Evolutionary conservation across 2,113 vertebrate genomes (phyloP), one percentile per base, ranked within the genome.

Genomic region (Microcebus ravelobensis): DNA sequence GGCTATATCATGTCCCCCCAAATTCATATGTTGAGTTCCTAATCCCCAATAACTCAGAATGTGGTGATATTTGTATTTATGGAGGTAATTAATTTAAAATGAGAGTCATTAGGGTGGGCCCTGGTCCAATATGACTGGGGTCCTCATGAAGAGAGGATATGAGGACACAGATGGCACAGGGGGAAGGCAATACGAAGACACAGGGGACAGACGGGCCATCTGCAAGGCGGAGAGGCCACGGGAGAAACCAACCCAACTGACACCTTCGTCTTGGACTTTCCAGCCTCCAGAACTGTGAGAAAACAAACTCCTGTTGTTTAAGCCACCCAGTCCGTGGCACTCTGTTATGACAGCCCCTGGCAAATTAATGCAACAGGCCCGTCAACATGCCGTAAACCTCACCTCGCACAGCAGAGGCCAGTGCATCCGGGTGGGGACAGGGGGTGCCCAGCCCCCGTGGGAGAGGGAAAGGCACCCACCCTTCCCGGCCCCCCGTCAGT

Each of bases 361-460:
- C 21, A 29, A 17, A 45, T 50, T 0, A 25, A 9, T 25, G 31
- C 4, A 36, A 4, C 1, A 52, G 25, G 25, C 20, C 23, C 29
- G 34, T 70, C 6, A 21, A 17, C 31, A 31, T 31, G 20, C 59
- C 36, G 13, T 31, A 89, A 77, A 63, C 79, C 73, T 96, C 29
- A 74, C 36, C 50, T 29, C 71, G 61, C 42, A 52, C 48, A 52
- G 27, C 25, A 34, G 5, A 57, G 42, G 65, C 59, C 68, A 39
- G 8, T 21, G n/a, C 17, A 13, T 2, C 11, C 3, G 42, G n/a
- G 50, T 0, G 11, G 27, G 11, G 25, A 21, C 2, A 0, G 52
- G 52, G 52, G 52, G 17, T 31, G 21, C 31, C 20, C 1, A 3
- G 8, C 5, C 27, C 21, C 42, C 4, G 63, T 20, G 7, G 9